Evolutionary conservation across 2,888 invertebrate species (phyloP).

Genomic region (Agrotis segetum): DNA sequence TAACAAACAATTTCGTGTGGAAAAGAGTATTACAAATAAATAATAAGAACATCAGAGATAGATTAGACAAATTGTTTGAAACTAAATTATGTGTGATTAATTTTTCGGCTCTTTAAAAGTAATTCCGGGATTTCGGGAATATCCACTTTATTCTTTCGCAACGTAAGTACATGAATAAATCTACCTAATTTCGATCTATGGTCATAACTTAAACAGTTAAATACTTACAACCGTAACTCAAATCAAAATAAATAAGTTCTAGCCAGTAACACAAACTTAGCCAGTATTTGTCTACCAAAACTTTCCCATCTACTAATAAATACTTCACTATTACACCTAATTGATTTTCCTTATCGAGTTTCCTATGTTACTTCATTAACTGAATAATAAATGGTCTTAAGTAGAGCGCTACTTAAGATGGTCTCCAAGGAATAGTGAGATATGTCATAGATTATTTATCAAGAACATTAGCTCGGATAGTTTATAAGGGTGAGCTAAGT

Average conservation of each 20-base stretch:
- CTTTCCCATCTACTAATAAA: slow-evolving; percentile 11
- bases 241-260: slow-evolving; percentile 5
- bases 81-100: too few relatives aligned
- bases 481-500: slow-evolving; percentile 16
- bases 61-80: too few relatives aligned
- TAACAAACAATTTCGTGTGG: too few relatives aligned
- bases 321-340: neutral
- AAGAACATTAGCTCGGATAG: slow-evolving; percentile 22
- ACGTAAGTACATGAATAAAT: too few relatives aligned
- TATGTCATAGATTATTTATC: slow-evolving; percentile 48
- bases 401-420: slow-evolving; percentile 6
- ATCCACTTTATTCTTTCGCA: too few relatives aligned
- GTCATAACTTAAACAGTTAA: too few relatives aligned
- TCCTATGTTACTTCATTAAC: slow-evolving; percentile 8
- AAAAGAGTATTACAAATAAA: too few relatives aligned
- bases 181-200: too few relatives aligned
- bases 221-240: neutral
- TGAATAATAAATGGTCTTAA: slow-evolving; percentile 45
- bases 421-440: slow-evolving; percentile 38
- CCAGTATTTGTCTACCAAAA: neutral
- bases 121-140: too few relatives aligned
- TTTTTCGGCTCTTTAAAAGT: too few relatives aligned
- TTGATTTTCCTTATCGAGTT: slow-evolving; percentile 6
- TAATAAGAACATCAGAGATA: too few relatives aligned
- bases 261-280: neutral